Conservation (phyloP, 2,888 invertebrate species). For the Crematogaster levior region DNA sequence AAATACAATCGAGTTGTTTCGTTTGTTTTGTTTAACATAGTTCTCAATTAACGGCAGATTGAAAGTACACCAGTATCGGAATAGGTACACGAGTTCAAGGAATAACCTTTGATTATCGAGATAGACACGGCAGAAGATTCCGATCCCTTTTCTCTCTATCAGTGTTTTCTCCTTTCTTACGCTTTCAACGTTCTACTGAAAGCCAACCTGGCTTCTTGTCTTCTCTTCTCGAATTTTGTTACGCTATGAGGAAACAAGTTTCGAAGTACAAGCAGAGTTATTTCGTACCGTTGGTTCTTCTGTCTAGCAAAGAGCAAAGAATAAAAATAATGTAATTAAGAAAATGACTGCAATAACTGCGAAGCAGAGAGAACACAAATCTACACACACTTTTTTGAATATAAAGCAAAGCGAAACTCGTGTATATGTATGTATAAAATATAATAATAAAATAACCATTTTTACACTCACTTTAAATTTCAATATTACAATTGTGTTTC, state of each 20-base stretch:
- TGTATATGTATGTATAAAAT: not conserved
- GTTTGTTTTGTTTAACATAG: not conserved
- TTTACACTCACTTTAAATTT: not conserved
- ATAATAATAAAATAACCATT: not conserved
- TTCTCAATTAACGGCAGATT: constrained; percentile 19
- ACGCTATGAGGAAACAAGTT: constrained; percentile 22
- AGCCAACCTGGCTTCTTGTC: constrained; percentile 35
- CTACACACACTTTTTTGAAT: too few relatives aligned
- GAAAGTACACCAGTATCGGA: not conserved
- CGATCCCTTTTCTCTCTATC: not conserved
- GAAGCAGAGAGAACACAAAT: too few relatives aligned
- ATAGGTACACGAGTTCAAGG: not conserved
- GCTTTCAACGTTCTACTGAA: constrained; percentile 18
- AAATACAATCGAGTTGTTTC: not conserved
- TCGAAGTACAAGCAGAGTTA: constrained; percentile 26
- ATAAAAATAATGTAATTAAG: constrained; percentile 39
- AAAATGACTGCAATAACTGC: constrained; percentile 11
- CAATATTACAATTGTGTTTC: not conserved
- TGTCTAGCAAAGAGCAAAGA: not conserved
- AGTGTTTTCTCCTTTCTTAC: constrained; percentile 10
- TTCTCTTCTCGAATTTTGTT: constrained; percentile 36
- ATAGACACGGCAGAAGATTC: not conserved
- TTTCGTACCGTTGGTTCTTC: constrained; percentile 2
- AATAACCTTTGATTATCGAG: not conserved
- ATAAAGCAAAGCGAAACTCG: not conserved